Percentiles rank a stretch among this genome's conserved stretches.
These are phyloP conservation scores for Dryobota labecula DNA, from an alignment of 2,888 invertebrate species.

Conservation along the genomic window DNA sequence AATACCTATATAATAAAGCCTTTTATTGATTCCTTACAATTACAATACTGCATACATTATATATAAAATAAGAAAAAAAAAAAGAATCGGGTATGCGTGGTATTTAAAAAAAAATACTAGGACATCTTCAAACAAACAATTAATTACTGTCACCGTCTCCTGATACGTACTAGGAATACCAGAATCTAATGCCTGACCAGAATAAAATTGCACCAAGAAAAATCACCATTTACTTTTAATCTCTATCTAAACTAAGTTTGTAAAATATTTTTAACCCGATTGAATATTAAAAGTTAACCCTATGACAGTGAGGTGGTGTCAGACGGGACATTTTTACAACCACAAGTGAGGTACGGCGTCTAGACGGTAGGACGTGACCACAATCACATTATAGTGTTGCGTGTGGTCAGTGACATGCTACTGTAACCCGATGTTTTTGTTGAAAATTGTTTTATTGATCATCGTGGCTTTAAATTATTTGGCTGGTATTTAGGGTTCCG, in stretches of 20 bases:
- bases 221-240: slow-evolving; percentile 6
- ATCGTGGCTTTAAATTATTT: not conserved
- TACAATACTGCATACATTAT: no score
- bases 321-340: slow-evolving; percentile 64
- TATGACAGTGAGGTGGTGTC: slow-evolving; percentile 48
- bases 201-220: slow-evolving; percentile 2
- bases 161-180: slow-evolving; percentile 4
- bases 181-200: slow-evolving; percentile 16
- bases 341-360: slow-evolving; percentile 58
- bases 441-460: slow-evolving; percentile 19
- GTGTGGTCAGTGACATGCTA: slow-evolving; percentile 68
- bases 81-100: not conserved
- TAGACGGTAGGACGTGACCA: slow-evolving; percentile 66
- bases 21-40: no score
- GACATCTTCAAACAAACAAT: not conserved
- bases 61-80: no score
- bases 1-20: no score
- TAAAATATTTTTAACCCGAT: slow-evolving; percentile 45
- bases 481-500: no score
- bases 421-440: slow-evolving; percentile 9
- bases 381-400: slow-evolving; percentile 62
- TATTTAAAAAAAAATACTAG: not conserved
- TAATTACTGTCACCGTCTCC: not conserved
- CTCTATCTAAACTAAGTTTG: slow-evolving; percentile 19
- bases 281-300: slow-evolving; percentile 47